Percentiles rank a stretch among this genome's conserved stretches.
These are phyloP conservation scores for Drosophila orena DNA, from an alignment of 1,140 invertebrate genomes.

Conservation along the genomic window DNA sequence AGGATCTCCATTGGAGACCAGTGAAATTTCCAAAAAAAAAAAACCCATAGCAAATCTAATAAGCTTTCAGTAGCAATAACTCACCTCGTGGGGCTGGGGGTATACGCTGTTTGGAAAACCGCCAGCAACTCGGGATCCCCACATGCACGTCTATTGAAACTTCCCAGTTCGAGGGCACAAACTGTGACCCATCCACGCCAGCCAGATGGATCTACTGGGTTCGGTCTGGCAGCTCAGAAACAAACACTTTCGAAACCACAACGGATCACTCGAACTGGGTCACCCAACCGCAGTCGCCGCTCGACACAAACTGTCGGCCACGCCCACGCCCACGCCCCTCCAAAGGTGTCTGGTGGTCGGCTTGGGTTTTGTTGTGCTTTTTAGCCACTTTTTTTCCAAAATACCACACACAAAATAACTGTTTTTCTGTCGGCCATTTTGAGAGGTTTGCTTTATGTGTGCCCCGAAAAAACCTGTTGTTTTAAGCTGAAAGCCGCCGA, in stretches of 20 bases:
- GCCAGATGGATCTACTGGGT: conserved; percentile 1
- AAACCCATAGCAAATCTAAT: not conserved
- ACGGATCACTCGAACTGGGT: conserved; percentile 33
- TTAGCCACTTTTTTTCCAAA: not conserved
- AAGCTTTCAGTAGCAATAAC: not conserved
- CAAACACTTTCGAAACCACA: conserved; percentile 49
- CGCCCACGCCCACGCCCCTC: conserved; percentile 17
- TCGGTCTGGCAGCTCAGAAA: conserved; percentile 8
- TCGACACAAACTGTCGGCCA: conserved; percentile 12
- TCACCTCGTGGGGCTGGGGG: not conserved
- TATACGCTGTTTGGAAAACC: not conserved
- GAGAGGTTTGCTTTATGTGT: not conserved
- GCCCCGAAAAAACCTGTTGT: conserved; percentile 33
- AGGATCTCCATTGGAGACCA: not conserved
- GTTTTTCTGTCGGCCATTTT: conserved; percentile 31
- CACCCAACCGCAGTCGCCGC: conserved; percentile 42
- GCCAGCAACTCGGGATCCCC: conserved; percentile 11
- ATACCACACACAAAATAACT: conserved; percentile 31
- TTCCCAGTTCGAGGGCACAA: conserved; percentile 1
- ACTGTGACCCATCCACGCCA: conserved; percentile 17
- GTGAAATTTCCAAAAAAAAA: not conserved
- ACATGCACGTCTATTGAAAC: not conserved
- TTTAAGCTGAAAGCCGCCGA: conserved; percentile 23
- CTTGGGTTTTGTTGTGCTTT: not conserved
- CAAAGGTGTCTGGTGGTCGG: conserved; percentile 39